phyloP scores from a whole-genome alignment of 2,113 vertebrate genomes.

The Mobula hypostoma region DNA sequence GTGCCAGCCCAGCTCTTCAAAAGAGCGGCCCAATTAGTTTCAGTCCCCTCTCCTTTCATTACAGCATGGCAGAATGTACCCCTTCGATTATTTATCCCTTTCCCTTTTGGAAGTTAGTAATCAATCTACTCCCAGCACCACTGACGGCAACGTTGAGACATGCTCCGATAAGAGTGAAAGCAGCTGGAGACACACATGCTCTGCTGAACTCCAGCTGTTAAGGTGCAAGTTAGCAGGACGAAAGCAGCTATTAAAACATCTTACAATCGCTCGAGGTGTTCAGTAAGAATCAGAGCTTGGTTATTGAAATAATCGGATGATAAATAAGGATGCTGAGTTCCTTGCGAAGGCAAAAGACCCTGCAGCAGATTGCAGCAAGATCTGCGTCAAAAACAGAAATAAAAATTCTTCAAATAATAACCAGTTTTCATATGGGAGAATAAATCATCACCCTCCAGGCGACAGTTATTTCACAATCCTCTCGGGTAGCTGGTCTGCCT shows the following conservation, averaged over 20 bases:
- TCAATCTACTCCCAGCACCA: background rate
- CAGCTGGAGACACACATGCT: background rate
- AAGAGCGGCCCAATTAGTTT: background rate
- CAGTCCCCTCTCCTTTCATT: background rate
- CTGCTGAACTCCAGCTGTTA: background rate
- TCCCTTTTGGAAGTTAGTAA: slow-evolving; percentile 1
- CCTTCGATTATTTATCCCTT: background rate
- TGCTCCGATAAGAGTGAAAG: background rate
- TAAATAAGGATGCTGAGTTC: background rate
- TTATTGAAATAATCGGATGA: background rate
- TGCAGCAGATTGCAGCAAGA: background rate
- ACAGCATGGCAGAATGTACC: background rate
- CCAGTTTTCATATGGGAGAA: background rate
- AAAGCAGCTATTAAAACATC: background rate
- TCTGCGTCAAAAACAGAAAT: background rate
- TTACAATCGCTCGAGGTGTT: background rate
- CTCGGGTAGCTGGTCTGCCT: background rate
- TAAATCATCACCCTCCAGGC: background rate
- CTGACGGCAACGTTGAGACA: background rate
- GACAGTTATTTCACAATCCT: background rate
- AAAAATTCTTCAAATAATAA: background rate
- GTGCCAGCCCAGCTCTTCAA: no score
- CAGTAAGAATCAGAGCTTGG: background rate
- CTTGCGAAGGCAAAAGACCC: background rate
- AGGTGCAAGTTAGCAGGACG: background rate